Percentiles rank a stretch among this genome's conserved stretches.
Evolutionary conservation across 2,888 invertebrate species (phyloP).

Genomic region (Aphodius sticticus): DNA sequence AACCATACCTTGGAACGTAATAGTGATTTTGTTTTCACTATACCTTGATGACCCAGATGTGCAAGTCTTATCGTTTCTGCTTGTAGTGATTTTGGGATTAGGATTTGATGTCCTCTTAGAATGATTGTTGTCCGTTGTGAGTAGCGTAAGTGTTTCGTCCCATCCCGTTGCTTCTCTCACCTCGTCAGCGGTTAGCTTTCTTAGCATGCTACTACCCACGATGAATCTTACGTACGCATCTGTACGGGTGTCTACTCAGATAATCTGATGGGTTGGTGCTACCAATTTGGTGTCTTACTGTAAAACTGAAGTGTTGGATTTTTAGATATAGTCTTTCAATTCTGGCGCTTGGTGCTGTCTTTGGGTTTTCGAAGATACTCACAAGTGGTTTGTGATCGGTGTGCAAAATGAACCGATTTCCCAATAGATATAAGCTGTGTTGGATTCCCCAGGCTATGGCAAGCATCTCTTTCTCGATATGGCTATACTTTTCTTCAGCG

Average conservation of each 20-base stretch:
- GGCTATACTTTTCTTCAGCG: conserved; percentile 43
- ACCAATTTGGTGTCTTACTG: conserved; percentile 27
- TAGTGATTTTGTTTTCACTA: conserved; percentile 37
- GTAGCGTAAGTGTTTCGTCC: no score
- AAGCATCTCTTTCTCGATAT: conserved; percentile 52
- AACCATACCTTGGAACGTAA: conserved; percentile 40
- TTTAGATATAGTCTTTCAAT: conserved; percentile 24
- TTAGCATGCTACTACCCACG: no score
- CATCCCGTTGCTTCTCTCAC: no score
- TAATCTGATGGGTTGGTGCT: conserved; percentile 28
- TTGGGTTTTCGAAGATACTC: conserved; percentile 26
- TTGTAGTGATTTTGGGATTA: no score
- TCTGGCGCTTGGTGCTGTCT: conserved; percentile 19
- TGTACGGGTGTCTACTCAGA: conserved; percentile 8
- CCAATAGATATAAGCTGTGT: conserved; percentile 36
- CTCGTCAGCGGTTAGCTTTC: neutral
- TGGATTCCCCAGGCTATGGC: conserved; percentile 44
- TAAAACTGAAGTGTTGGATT: conserved; percentile 25
- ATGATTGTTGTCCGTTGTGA: neutral
- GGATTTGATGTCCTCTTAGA: conserved; percentile 16
- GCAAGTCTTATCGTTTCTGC: conserved; percentile 38
- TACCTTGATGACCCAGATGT: conserved; percentile 38
- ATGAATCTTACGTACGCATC: neutral
- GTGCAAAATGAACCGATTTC: conserved; percentile 22
- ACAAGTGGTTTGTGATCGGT: conserved; percentile 31